Base-by-base conservation (phyloP, 2,888 invertebrate genomes). In the Drosophila putrida region DNA sequence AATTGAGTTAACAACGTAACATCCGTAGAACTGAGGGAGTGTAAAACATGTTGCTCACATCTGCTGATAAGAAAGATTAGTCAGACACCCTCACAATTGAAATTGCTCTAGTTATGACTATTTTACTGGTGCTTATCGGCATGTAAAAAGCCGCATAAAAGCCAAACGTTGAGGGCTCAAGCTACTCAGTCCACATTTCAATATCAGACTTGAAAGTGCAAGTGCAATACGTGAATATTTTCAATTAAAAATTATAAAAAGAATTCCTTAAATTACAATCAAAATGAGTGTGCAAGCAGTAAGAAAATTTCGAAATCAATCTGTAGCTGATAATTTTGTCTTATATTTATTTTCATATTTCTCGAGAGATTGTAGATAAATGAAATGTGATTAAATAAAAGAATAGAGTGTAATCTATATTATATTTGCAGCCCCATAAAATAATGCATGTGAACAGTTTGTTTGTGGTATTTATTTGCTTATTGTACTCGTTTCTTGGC, bases 1-100 rank as follows among this genome's bases (percentile, higher is more conserved):
- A 27, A 27, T 47, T 20, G n/a, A 43, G 25, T 43, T 36, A 11
- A 15, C 47, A 35, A 27, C 46, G 50, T 15, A 35, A 50, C n/a
- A 31, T 20, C 20, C 15, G 15, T 36, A 28, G 28, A 57, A 33
- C 33, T 57, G 57, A 28, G 28, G 31, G 35, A 9, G 27, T 36
- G 15, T 39, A 9, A 31, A 36, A n/a, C 46, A 35, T 39, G 43
- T 55, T 55, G 36, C 50, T 13, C 35, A 43, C 33, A 46, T 20
- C 25, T 39, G 25, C 31, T 75, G 79, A 78, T 78, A 78, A 75
- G 27, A 27, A 10, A 65, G 47, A 75, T 78, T 78, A 76, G 75
- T 76, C 75, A 76, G 58, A 50, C 15, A 11, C 28, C 13, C 35
- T 38, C 35, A 10, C 6, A 20, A 31, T n/a, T 20, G 28, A 47